Base-by-base conservation (phyloP, 1,140 invertebrate genomes). In the Apis cerana region DNA sequence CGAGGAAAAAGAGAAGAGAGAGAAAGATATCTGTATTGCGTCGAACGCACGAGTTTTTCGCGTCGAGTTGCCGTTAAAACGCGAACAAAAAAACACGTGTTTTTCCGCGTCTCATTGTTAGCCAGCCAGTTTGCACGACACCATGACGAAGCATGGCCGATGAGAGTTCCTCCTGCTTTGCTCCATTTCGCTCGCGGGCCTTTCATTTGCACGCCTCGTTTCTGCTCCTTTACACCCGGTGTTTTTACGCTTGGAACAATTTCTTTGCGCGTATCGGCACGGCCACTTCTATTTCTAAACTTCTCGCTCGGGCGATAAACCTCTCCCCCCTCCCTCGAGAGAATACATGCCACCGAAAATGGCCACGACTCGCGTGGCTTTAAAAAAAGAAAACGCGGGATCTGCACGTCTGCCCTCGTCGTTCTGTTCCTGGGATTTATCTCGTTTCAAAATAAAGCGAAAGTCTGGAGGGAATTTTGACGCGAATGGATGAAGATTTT, bases 141-240 rank as follows among this genome's bases (percentile, higher is more conserved):
- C 54, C 76, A 21, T 48, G 65, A 59, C 52, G 58, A 61, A 68
- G 48, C 62, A 19, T 48, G 23, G 48, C 59, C 77, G 52, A 80
- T 71, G 67, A 80, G 56, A 27, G 64, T 72, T 54, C 54, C 23
- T 52, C 7, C 58, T 27, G 68, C 56, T 54, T 72, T 72, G 69
- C 77, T 72, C 77, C n/a, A 72, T 72, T 80, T 72, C 77, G 67
- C 56, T 59, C 58, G 2, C 9, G 68, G 58, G 23, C 77, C 68
- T 80, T 71, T 80, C 77, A 43, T 80, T 80, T 17, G 67, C 69
- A 54, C 58, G 69, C 23, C 48, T 80, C 69, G 77, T 80, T 80
- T 64, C 68, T 52, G 43, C 21, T n/a, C 23, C 27, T 72, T 52
- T 61, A 19, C n/a, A 33, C 23, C 10, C 13, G 58, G 19, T 48